A percentile compares a stretch with the other conserved stretches of the same genome.
Conservation (phyloP, 2,797 vertebrate genomes). For the Anniella stebbinsi region DNA sequence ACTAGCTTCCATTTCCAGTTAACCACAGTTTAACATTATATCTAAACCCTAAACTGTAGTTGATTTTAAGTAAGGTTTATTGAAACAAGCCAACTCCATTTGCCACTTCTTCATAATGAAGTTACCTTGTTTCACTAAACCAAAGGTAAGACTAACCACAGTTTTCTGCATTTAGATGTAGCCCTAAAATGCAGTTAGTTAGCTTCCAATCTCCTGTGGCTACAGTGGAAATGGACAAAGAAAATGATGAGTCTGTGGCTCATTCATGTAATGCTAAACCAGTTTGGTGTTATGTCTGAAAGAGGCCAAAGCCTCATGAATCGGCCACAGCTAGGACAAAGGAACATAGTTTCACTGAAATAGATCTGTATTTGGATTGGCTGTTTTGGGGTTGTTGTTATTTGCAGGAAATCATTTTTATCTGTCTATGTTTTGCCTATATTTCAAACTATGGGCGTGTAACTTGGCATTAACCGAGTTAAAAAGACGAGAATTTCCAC, state of each 20-base stretch:
- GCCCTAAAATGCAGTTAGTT: not conserved
- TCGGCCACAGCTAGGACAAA: slow-evolving; percentile 57
- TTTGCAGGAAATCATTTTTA: not conserved
- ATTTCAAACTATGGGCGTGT: not conserved
- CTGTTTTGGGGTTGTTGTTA: slow-evolving; percentile 10
- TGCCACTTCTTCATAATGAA: not conserved
- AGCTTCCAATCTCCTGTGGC: not conserved
- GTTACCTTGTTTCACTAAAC: not conserved
- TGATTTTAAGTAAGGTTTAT: not conserved
- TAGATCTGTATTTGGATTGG: not conserved
- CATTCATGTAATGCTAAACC: not conserved
- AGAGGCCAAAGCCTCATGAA: slow-evolving; percentile 13
- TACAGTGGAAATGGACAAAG: not conserved
- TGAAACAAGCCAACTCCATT: not conserved
- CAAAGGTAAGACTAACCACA: not conserved
- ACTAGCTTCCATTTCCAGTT: not conserved
- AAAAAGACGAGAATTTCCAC: slow-evolving; percentile 24
- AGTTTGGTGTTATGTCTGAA: not conserved
- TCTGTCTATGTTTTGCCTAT: not conserved
- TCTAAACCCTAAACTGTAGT: not conserved
- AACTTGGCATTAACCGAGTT: slow-evolving; percentile 33
- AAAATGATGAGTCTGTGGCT: not conserved
- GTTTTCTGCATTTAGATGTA: not conserved
- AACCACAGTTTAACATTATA: not conserved
- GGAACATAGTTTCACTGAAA: slow-evolving; percentile 26